Evolutionary conservation across 2,113 vertebrate genomes (phyloP).

Genomic region (Pimephales promelas): DNA sequence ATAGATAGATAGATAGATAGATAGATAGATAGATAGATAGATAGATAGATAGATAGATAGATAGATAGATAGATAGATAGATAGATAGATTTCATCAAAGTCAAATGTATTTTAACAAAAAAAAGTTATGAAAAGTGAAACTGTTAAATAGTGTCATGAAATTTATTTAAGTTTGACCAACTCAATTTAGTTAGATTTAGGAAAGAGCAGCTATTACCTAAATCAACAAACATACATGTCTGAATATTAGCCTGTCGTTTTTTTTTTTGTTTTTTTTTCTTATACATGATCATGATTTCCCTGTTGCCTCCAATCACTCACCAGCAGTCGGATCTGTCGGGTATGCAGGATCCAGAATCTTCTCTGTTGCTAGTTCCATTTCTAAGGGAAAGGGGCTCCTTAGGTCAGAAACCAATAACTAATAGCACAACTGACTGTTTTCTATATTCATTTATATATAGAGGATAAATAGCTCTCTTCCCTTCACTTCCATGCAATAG

Average conservation of each 20-base stretch:
- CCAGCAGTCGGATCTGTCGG: background rate
- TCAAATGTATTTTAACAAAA: no score
- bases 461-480: background rate
- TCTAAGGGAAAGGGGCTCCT: background rate
- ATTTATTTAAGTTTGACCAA: no score
- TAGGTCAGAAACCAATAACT: background rate
- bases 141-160: no score
- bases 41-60: no score
- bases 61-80: no score
- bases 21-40: no score
- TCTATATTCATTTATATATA: no score
- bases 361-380: slow-evolving; percentile 48
- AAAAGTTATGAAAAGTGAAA: no score
- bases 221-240: background rate
- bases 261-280: background rate
- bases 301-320: slow-evolving; percentile 1
- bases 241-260: background rate
- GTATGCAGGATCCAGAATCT: slow-evolving; percentile 36
- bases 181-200: no score
- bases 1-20: no score
- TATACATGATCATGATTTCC: no score
- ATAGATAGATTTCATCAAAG: no score
- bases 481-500: background rate
- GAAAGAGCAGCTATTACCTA: background rate
- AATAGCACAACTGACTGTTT: background rate